These are phyloP conservation scores for Pecten maximus DNA, from an alignment of 2,888 invertebrate genomes.

Conservation along the genomic window DNA sequence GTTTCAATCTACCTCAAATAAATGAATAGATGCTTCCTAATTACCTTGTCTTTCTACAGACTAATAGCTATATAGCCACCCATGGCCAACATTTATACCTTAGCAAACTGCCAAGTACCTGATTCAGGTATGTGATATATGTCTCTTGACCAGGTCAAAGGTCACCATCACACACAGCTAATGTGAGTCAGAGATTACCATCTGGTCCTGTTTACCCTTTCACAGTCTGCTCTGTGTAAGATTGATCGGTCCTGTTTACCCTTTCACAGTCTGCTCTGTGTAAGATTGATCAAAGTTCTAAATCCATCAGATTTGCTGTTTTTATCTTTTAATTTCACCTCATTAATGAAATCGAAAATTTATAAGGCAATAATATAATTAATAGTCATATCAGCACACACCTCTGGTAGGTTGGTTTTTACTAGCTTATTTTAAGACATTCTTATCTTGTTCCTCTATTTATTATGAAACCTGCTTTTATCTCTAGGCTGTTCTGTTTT, in stretches of 20 bases:
- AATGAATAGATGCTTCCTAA: too few species aligned
- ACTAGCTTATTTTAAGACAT: neutral
- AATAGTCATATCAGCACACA: neutral
- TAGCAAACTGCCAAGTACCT: too few species aligned
- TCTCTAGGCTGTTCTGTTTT: neutral
- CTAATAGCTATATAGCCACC: too few species aligned
- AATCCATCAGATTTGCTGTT: neutral
- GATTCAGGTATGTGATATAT: neutral
- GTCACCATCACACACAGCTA: neutral
- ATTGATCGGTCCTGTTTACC: neutral
- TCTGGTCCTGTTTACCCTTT: neutral
- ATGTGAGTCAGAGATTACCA: neutral
- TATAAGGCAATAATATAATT: neutral
- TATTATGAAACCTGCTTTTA: neutral
- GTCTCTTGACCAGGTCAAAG: conserved; percentile 7
- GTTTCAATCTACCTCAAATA: too few species aligned
- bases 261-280: neutral
- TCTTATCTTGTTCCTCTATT: neutral
- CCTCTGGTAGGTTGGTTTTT: neutral
- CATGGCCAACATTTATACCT: too few species aligned
- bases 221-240: neutral
- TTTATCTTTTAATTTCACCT: neutral
- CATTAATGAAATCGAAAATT: neutral
- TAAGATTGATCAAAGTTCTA: neutral
- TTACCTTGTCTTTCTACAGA: too few species aligned